Base-by-base conservation (phyloP, 1,140 invertebrate genomes). In the Aphaenogaster rudis region DNA sequence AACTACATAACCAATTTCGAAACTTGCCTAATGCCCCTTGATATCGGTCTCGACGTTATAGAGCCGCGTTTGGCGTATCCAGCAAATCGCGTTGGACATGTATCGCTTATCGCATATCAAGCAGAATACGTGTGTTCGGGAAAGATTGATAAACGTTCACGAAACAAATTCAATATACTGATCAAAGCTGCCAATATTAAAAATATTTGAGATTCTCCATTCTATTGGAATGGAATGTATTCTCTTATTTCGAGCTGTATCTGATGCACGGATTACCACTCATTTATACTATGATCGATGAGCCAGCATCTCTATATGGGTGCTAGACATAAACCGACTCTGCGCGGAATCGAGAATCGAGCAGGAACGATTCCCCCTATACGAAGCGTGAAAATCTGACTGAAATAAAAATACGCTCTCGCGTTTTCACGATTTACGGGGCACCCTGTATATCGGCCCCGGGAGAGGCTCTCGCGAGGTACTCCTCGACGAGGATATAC, bases 21-120 rank as follows among this genome's bases (percentile, higher is more conserved):
- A 84, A 84, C 80, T 74, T 84, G 54, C 54, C 33, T 84, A 84
- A 84, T 61, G 54, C 69, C 69, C 57, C 80, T 76, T 84, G 80
- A 61, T 84, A 84, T 84, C 57, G 54, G 54, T 42, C 54, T 15
- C 33, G 28, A 74, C 15, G 17, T 6, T 82, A 28, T 17, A 42
- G 21, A 84, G n/a, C 17, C 9, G 15, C 33, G 57, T 61, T 48
- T 0, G 4, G 69, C 21, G 13, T 82, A 72, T 74, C 54, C 54
- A 76, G 69, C 15, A 61, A 76, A 84, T 84, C 54, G 54, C 28
- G 59, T 36, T 39, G 69, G 67, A 82, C 28, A 17, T 13, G n/a
- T 48, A 74, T 74, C 54, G 69, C 80, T 74, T 33, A 59, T 61
- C 42, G 54, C 9, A 11, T 54, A 63, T 74, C 54, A 61, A 36